These are phyloP conservation scores for Neogale vison DNA, from an alignment of 2,113 vertebrate genomes.

Conservation along the genomic window DNA sequence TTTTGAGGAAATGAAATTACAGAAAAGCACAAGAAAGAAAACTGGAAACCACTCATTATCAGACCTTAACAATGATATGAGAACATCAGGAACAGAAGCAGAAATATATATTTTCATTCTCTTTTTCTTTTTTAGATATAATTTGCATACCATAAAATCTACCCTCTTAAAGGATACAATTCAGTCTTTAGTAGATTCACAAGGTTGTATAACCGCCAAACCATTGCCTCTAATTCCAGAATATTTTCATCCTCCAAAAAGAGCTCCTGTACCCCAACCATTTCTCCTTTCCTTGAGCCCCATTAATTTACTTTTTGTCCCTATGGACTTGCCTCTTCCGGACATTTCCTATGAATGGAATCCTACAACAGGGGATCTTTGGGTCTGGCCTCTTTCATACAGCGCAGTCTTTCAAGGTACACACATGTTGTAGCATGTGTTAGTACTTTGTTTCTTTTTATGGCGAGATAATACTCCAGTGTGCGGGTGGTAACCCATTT, in stretches of 20 bases:
- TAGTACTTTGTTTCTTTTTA: background rate
- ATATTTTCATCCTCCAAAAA: background rate
- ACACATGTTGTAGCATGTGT: background rate
- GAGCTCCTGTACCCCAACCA: background rate
- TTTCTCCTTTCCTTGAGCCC: background rate
- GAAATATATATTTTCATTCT: background rate
- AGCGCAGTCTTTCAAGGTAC: background rate
- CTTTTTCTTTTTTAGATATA: background rate
- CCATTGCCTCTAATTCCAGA: background rate
- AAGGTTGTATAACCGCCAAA: background rate
- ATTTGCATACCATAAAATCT: background rate
- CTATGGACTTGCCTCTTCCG: background rate
- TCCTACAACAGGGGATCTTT: background rate
- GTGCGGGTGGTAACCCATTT: background rate
- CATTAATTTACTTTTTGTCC: background rate
- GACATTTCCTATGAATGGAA: background rate
- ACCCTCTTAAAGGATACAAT: background rate
- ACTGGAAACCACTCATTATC: slow-evolving; percentile 3
- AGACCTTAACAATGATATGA: background rate
- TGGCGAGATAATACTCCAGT: background rate
- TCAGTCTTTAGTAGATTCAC: background rate
- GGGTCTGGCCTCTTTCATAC: background rate
- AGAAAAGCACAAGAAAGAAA: slow-evolving; percentile 4
- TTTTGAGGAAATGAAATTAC: background rate
- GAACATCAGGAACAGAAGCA: background rate